Evolutionary conservation across 1,140 invertebrate species (phyloP), one percentile per base, ranked within the genome.

Genomic region (Drosophila suzukii): DNA sequence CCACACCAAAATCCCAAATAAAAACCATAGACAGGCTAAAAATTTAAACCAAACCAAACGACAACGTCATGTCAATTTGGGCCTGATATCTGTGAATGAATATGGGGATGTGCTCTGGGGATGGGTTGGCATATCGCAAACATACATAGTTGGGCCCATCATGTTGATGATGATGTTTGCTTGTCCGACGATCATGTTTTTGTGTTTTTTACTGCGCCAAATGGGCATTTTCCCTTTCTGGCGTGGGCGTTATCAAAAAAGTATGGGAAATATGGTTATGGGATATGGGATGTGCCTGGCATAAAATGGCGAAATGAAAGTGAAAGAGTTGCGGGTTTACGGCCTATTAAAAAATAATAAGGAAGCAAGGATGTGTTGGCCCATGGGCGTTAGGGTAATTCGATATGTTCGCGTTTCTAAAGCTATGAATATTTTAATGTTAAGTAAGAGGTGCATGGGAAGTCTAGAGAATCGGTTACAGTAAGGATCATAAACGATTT

Each of bases 31-130:
- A 15, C n/a, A n/a, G 47, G 47, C 10, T 10, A 47, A 82, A 81
- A 55, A 71, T 84, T 61, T 51, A 70, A 78, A 70, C 74, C 74
- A 86, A 67, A 65, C 61, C 72, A 75, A 63, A 75, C 50, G 78
- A 61, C 72, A 75, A 49, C 73, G 71, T 57, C 73, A 75, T 75
- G 73, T 75, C 71, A 75, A 75, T 81, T 43, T 56, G 66, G 17
- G 36, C 44, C n/a, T 47, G 36, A 51, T 66, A 49, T 55, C 13
- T 75, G 47, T 75, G 15, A 57, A 58, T 71, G 47, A 51, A 43
- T 47, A 24, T 39, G 2, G 34, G 34, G 53, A 43, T 73, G 44
- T 70, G 63, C 55, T 49, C 27, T 56, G 51, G 38, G 20, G 36
- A 41, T 65, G 59, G 24, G 56, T 17, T 63, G 38, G 12, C 44